Evolutionary conservation across 2,797 vertebrate species (phyloP), one percentile per base, ranked within the genome.

Genomic region (Urophycis tenuis): DNA sequence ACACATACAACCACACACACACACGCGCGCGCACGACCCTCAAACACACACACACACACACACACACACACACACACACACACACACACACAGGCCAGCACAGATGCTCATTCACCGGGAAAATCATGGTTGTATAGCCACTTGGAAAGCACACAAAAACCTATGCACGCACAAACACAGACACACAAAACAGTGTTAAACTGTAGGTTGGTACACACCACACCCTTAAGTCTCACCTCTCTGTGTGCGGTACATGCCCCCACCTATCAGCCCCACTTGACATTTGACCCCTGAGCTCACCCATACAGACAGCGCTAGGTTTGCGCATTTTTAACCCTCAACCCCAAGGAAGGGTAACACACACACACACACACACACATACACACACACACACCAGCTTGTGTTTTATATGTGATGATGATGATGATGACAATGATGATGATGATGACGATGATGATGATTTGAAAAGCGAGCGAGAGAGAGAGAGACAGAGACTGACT

Each of bases 241-340:
- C 36, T 83, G 71, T 90, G 90, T 89, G 88, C 8, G 87, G 85
- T 84, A 82, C 22, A 80, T 80, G 86, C 82, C 79, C 60, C 69
- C 82, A n/a, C 83, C 82, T 89, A 88, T 89, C 69, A 17, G 17
- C 30, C 69, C 69, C 31, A 71, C 69, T 71, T 71, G 69, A 71
- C 69, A 14, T 71, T 8, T 87, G 87, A 88, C 88, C 85, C 82
- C 31, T 82, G 15, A 87, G 85, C 87, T 86, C 53, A 15, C 82
- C 45, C 41, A 81, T 85, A 86, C 81, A 87, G 64, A 74, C 80
- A 71, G 83, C 74, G 77, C 78, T 80, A n/a, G 22, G 33, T 86
- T 87, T 82, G 90, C 87, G 86, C 76, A 77, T 14, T 75, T 81
- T 75, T 79, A 82, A 82, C 78, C 78, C 77, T 86, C 77, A 81